Base-by-base conservation (phyloP, 1,140 invertebrate species). In the Temnothorax nylanderi region DNA sequence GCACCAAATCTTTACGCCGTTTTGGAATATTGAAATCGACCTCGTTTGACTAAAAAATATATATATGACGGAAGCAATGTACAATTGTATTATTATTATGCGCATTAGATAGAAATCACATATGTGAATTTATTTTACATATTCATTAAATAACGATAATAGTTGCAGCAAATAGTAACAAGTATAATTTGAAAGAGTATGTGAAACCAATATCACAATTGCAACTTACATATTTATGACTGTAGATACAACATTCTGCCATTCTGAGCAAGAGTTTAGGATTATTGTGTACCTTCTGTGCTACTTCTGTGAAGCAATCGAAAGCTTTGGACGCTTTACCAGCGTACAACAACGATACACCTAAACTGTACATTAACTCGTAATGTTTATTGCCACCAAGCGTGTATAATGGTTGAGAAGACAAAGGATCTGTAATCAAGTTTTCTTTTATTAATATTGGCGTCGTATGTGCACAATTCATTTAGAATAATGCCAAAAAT, bases 361-460 rank as follows among this genome's bases (percentile, higher is more conserved):
- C 99, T 89, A 99, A 96, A 95, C 99, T 99, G 93, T 99, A 99
- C 93, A 99, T 97, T 77, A 99, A 96, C 93, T 99, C 97, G 84
- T 97, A 97, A 91, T 97, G 96, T 86, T 97, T 97, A 87, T 96
- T 97, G 21, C 95, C 95, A 47, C 96, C 96, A 51, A 97, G 94
- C 26, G 96, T 95, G 85, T 96, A 96, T 18, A 98, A 90, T 5
- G 97, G 96, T 87, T 96, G 95, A 60, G 94, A 94, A 58, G 95
- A 96, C 72, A 95, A 87, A 86, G 93, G 93, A 86, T 96, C 95
- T 95, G 87, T 51, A 77, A 41, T 26, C 54, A 56, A 58, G 8
- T 41, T 62, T 81, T 18, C 47, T 54, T 58, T 37, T 16, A 74
- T 56, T 54, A 37, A n/a, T 16, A 65, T 41, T 44, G 3, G 11